Conservation (phyloP, 2,888 invertebrate species). For the Xestia xanthographa region DNA sequence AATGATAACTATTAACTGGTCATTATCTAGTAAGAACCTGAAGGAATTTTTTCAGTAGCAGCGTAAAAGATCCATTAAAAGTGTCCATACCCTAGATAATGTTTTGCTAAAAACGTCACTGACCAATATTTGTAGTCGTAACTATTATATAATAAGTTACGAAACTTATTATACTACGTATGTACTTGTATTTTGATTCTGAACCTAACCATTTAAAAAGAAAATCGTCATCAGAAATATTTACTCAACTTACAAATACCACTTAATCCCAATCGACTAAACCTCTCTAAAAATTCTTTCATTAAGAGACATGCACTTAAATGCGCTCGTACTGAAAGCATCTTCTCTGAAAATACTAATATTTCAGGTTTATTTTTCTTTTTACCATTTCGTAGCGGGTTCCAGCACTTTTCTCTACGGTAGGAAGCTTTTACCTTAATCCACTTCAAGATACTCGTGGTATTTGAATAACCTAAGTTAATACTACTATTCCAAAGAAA, state of each 20-base stretch:
- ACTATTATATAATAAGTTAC: no score
- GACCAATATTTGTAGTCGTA: background rate
- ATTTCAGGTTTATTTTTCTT: constrained; percentile 47
- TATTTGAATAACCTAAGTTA: background rate
- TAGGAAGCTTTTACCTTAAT: background rate
- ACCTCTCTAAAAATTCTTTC: constrained; percentile 37
- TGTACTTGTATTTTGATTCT: background rate
- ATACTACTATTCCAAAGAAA: background rate
- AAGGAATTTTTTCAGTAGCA: background rate
- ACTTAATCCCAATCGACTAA: background rate
- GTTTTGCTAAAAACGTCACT: no score
- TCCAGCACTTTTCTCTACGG: constrained; percentile 11
- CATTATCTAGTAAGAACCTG: no score
- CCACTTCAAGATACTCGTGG: constrained; percentile 16
- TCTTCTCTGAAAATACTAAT: constrained; percentile 32
- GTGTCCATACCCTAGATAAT: no score
- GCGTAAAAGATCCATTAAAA: background rate
- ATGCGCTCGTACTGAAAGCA: constrained; percentile 36
- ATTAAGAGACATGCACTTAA: constrained; percentile 40
- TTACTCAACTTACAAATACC: background rate
- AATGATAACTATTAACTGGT: no score
- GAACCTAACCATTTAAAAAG: background rate
- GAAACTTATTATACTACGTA: no score
- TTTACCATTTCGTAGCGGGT: constrained; percentile 20
- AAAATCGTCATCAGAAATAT: background rate